These are phyloP conservation scores for Heliconius nattereri DNA, from an alignment of 1,140 invertebrate species.

Conservation along the genomic window DNA sequence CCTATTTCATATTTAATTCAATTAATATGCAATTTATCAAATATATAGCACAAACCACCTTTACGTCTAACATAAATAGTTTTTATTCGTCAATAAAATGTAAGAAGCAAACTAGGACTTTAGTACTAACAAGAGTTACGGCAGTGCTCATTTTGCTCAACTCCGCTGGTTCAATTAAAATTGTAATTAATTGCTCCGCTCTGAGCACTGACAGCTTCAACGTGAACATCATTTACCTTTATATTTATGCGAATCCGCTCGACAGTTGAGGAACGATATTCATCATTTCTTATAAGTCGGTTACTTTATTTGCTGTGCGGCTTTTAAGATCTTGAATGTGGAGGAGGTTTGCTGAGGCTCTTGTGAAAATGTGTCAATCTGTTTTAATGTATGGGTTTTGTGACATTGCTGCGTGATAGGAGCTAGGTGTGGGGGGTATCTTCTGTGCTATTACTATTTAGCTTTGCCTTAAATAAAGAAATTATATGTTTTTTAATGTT, in stretches of 20 bases:
- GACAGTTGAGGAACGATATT: constrained; percentile 62
- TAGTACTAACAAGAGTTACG: constrained; percentile 35
- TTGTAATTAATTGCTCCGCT: constrained; percentile 73
- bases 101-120: constrained; percentile 30
- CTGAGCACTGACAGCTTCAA: constrained; percentile 63
- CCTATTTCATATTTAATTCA: neutral
- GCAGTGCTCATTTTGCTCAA: constrained; percentile 52
- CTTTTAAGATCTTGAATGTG: constrained; percentile 1
- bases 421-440: neutral
- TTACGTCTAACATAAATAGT: constrained; percentile 17
- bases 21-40: neutral
- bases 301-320: constrained; percentile 9
- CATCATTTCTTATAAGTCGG: constrained; percentile 46
- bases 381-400: constrained; percentile 15
- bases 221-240: constrained; percentile 72
- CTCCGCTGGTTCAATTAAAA: constrained; percentile 75
- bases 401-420: constrained; percentile 3
- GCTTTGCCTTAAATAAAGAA: neutral
- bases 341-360: constrained; percentile 1
- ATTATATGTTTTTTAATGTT: too few relatives aligned
- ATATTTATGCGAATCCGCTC: constrained; percentile 71
- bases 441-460: neutral
- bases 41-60: neutral
- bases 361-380: constrained; percentile 12
- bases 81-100: constrained; percentile 29